Evolutionary conservation across 2,888 invertebrate genomes (phyloP), one percentile per base, ranked within the genome.

Genomic region (Cantharis flavilabris): DNA sequence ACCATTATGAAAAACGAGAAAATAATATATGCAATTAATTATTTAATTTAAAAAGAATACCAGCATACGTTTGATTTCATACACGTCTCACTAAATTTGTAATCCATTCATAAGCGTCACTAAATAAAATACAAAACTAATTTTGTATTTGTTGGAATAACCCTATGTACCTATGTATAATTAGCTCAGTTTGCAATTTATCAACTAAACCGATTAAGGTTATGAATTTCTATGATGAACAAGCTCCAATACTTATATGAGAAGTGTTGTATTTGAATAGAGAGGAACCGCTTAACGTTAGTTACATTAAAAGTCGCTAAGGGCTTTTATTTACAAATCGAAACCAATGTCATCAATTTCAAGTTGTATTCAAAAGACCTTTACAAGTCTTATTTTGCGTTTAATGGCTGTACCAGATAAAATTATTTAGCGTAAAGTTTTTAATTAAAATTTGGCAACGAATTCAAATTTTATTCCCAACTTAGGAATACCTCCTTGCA

Each of bases 181-280:
- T 73, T 73, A 73, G 30, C 63, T 73, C 69, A 62, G 72, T 72
- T 72, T 67, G 65, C 67, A 72, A 72, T 72, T 67, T 72, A 14
- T 20, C 65, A 20, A 33, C 70, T 70, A 73, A 73, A 73, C 70
- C 70, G 73, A 73, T 73, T 70, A 73, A 69, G 30, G 28, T 70
- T 70, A 69, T 62, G 73, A 73, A 73, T 69, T 69, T 73, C 63
- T 62, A 33, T 73, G 69, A 69, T 73, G 73, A 73, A 69, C 69
- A 69, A 49, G 67, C 62, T 70, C 28, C 70, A 73, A 69, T 73
- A 30, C 16, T 23, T 3, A 26, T 73, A 63, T 70, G 49, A 65
- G 62, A 63, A 28, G 73, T 63, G 73, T 62, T 63, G 63, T 70
- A 10, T 63, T 26, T 13, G 63, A 69, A 49, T 70, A 18, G 14